Conservation (phyloP, 1,140 invertebrate species). For the Zophobas atratus region DNA sequence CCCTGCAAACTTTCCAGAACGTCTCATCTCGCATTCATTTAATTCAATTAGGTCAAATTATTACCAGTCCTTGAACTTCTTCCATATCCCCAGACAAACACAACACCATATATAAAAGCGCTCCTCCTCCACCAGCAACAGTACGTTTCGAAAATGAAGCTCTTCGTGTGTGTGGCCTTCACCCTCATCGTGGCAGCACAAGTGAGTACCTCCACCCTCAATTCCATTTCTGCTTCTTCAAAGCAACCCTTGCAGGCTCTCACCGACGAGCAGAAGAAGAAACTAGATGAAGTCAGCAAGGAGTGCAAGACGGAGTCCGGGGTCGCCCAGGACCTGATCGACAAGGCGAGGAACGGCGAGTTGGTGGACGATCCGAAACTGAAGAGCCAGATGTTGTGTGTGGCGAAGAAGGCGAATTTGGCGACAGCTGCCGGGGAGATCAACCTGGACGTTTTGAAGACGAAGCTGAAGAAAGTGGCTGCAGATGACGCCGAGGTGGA, state of each 20-base stretch:
- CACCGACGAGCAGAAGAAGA: constrained; percentile 70
- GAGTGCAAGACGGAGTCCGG: constrained; percentile 68
- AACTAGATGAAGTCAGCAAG: constrained; percentile 68
- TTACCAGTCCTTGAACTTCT: neutral
- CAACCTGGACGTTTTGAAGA: constrained; percentile 64
- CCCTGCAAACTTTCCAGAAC: no score
- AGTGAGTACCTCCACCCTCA: constrained; percentile 3
- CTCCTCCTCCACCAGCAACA: constrained; percentile 8
- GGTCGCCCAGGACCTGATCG: constrained; percentile 64
- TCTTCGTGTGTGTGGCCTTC: constrained; percentile 12
- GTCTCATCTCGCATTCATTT: no score
- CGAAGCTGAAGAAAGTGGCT: constrained; percentile 65
- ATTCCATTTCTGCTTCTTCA: neutral
- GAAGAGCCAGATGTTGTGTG: constrained; percentile 68
- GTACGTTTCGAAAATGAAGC: constrained; percentile 13
- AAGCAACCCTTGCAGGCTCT: constrained; percentile 53
- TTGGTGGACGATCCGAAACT: constrained; percentile 67
- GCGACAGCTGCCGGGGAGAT: constrained; percentile 65
- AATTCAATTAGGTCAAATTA: neutral
- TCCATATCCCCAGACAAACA: no score
- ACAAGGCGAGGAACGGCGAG: constrained; percentile 66
- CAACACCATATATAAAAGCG: neutral
- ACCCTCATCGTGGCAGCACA: constrained; percentile 7
- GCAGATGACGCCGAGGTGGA: constrained; percentile 60
- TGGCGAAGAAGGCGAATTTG: constrained; percentile 68